phyloP scores from a whole-genome alignment of 2,797 vertebrate genomes.

The Oreortyx pictus region DNA sequence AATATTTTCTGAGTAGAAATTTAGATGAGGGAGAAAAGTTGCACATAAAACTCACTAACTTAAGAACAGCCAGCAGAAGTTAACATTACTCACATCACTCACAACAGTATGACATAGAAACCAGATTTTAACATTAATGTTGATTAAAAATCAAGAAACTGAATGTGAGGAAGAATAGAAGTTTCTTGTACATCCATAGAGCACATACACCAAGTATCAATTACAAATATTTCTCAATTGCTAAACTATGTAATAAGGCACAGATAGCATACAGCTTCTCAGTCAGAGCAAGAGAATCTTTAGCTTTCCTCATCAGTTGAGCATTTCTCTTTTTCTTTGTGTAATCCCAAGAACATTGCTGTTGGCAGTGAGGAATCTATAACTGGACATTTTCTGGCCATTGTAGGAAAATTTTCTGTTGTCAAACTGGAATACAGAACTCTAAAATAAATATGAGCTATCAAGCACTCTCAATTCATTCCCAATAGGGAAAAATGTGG shows the following conservation, averaged over 20 bases:
- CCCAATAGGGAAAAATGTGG: neutral
- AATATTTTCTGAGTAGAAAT: neutral
- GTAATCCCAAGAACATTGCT: neutral
- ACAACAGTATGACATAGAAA: neutral
- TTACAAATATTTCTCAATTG: neutral
- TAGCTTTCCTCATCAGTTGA: neutral
- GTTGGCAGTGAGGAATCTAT: neutral
- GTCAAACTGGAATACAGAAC: neutral
- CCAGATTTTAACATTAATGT: constrained; percentile 10
- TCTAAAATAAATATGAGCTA: neutral
- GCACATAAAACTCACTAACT: constrained; percentile 26
- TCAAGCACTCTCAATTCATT: neutral
- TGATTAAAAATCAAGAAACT: constrained; percentile 34
- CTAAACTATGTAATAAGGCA: neutral
- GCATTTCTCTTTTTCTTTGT: neutral
- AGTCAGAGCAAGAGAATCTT: neutral
- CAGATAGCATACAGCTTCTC: neutral
- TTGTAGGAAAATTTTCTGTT: neutral
- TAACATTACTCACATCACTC: neutral
- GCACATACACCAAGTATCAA: neutral
- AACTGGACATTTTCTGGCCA: neutral
- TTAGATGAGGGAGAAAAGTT: neutral
- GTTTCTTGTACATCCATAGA: neutral
- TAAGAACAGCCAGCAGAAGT: constrained; percentile 23
- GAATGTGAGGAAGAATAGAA: constrained; percentile 32